A percentile compares a stretch with the other conserved stretches of the same genome.
phyloP scores from a whole-genome alignment of 2,888 invertebrate genomes.

The Tinea semifulvella region DNA sequence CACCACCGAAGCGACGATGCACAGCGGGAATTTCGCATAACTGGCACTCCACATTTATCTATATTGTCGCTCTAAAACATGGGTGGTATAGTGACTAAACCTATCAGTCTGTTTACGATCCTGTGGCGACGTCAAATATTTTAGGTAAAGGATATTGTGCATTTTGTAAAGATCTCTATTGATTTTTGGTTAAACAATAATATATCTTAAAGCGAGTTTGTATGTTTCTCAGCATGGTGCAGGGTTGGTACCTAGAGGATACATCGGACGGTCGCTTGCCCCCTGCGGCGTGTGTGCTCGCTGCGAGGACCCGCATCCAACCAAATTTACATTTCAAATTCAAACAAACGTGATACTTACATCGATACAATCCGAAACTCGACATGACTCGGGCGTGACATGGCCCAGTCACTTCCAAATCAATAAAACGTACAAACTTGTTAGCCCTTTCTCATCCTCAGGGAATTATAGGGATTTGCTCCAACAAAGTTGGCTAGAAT shows the following conservation, averaged over 20 bases:
- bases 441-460: conserved; percentile 26
- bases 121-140: neutral
- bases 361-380: conserved; percentile 26
- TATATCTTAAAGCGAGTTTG: conserved; percentile 52
- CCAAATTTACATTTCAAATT: conserved; percentile 52
- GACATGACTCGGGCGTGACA: conserved; percentile 22
- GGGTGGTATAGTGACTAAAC: conserved; percentile 10
- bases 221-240: conserved; percentile 60
- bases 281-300: conserved; percentile 40
- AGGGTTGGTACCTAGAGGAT: conserved; percentile 43
- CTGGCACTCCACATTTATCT: conserved; percentile 11
- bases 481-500: conserved; percentile 27
- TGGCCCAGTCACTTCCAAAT: conserved; percentile 37
- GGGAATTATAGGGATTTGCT: conserved; percentile 23
- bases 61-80: conserved; percentile 7
- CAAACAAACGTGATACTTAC: conserved; percentile 30
- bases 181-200: conserved; percentile 41
- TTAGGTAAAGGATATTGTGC: conserved; percentile 19
- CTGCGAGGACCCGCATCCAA: conserved; percentile 37
- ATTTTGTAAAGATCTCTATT: conserved; percentile 40
- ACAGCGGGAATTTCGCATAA: conserved; percentile 27
- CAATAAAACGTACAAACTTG: conserved; percentile 40
- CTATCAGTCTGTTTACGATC: neutral
- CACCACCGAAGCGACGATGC: conserved; percentile 25
- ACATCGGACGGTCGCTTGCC: conserved; percentile 29